These are phyloP conservation scores for Limnothrissa miodon DNA, from an alignment of 2,113 vertebrate species.

Conservation along the genomic window DNA sequence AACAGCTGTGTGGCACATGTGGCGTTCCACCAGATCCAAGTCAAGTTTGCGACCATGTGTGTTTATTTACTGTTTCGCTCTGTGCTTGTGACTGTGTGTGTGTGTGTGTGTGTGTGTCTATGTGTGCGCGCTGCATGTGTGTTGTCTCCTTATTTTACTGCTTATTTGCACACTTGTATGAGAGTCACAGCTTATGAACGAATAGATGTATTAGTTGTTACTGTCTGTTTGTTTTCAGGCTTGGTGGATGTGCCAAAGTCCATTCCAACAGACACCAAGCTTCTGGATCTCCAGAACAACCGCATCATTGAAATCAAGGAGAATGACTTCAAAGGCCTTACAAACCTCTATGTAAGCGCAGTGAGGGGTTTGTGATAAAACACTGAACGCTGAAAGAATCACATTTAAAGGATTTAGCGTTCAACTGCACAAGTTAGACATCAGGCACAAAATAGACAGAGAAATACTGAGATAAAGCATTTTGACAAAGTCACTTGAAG, in stretches of 20 bases:
- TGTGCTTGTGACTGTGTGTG: constrained; percentile 41
- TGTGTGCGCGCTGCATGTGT: constrained; percentile 41
- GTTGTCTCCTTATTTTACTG: constrained; percentile 22
- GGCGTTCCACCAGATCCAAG: background rate
- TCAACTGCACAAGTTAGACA: background rate
- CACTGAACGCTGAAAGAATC: no score
- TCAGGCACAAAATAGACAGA: background rate
- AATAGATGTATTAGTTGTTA: background rate
- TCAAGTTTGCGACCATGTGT: background rate
- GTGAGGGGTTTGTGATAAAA: background rate
- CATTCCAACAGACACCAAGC: constrained; percentile 83
- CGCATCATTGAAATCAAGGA: constrained; percentile 83
- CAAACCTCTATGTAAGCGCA: constrained; percentile 81
- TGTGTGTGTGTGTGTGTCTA: constrained; percentile 40
- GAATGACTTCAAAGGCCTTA: constrained; percentile 86
- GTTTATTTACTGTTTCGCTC: constrained; percentile 41
- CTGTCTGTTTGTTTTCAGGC: constrained; percentile 67
- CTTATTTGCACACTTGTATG: constrained; percentile 12
- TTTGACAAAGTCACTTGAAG: background rate
- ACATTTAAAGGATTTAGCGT: background rate
- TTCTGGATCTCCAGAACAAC: constrained; percentile 91
- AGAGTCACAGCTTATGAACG: constrained; percentile 38
- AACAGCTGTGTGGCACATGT: constrained; percentile 67
- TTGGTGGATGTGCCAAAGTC: constrained; percentile 80
- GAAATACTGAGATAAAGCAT: background rate